phyloP scores from a whole-genome alignment of 2,888 invertebrate genomes.

The Drosophila kambysellisi region DNA sequence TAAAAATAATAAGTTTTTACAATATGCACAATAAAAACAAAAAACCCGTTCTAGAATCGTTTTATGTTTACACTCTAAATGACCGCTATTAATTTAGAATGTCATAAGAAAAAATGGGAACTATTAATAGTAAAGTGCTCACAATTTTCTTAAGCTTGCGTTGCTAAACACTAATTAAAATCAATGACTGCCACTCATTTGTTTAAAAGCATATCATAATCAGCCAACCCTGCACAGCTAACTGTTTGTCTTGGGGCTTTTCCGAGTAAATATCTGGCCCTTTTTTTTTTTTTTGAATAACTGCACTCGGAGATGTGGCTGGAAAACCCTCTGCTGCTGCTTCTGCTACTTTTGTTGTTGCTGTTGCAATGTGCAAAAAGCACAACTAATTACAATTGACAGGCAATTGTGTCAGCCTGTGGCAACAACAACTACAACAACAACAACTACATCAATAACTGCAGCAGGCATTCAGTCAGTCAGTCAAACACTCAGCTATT shows the following conservation, averaged over 20 bases:
- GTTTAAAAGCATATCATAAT: not conserved
- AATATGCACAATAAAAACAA: too few species aligned
- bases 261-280: not conserved
- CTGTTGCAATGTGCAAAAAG: conserved; percentile 68
- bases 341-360: not conserved
- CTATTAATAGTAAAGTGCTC: not conserved
- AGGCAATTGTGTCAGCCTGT: conserved; percentile 69
- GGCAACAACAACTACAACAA: conserved; percentile 31
- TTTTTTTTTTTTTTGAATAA: not conserved
- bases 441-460: conserved; percentile 29
- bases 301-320: not conserved
- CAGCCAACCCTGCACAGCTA: not conserved
- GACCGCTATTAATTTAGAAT: not conserved
- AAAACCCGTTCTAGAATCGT: not conserved
- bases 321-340: not conserved
- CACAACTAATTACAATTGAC: conserved; percentile 82
- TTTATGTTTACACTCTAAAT: not conserved
- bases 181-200: not conserved
- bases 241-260: not conserved
- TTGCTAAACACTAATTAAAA: not conserved
- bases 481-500: conserved; percentile 29
- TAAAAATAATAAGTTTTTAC: not conserved
- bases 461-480: conserved; percentile 8
- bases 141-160: not conserved
- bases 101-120: not conserved